Evolutionary conservation across 53 echinoderm and acorn worm species (phyloP), one percentile per base, ranked within the genome.

Genomic region (Zoroaster sp.): DNA sequence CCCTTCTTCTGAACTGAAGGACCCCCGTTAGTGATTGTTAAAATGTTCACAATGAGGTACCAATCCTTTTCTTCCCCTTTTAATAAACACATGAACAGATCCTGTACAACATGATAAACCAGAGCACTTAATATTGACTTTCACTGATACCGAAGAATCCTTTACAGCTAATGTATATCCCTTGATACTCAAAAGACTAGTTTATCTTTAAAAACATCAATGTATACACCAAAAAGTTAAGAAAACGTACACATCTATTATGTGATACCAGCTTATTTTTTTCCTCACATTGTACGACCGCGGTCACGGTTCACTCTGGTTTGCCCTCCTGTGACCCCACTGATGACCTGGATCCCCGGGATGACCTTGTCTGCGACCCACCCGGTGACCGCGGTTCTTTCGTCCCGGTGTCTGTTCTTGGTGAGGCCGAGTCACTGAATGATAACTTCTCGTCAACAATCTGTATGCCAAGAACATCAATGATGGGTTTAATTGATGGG

Each of bases 401-500:
- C 31, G 66, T 66, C 30, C 89, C 92, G 0, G 49, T 63, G 73
- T 92, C 92, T 32, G 92, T 88, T 41, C 83, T 46, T 37, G 92
- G 88, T 23, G 88, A 46, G 13, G 92, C 88, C 2, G 59, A 49
- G 32, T 88, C 92, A 18, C 81, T 81, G 53, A 88, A 88, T 25
- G 32, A 35, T 73, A 92, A 35, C 38, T 92, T 92, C 63, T 92
- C 92, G 73, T 92, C 92, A 33, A 88, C 66, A 17, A 92, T 92
- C 92, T 92, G 33, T n/a, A 65, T n/a, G n/a, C n/a, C n/a, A n/a
- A n/a, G n/a, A n/a, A n/a, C n/a, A n/a, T n/a, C n/a, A n/a, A n/a
- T n/a, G n/a, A n/a, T n/a, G n/a, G n/a, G n/a, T n/a, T n/a, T n/a
- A n/a, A n/a, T n/a, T n/a, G n/a, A n/a, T n/a, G n/a, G n/a, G n/a